These are phyloP conservation scores for Dryobotodes eremita DNA, from an alignment of 2,888 invertebrate genomes.

Conservation along the genomic window DNA sequence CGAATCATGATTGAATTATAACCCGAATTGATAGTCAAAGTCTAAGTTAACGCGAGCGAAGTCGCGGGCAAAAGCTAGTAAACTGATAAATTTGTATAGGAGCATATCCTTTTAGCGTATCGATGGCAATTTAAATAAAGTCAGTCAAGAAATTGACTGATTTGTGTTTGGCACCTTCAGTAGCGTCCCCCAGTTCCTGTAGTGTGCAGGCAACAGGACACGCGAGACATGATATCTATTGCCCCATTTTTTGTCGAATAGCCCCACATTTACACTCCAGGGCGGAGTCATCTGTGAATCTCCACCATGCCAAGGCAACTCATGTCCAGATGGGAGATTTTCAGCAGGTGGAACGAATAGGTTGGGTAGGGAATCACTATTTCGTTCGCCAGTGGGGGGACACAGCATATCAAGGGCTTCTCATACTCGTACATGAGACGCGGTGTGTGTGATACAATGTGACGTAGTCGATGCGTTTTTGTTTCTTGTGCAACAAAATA, in stretches of 20 bases:
- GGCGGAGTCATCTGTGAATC: neutral
- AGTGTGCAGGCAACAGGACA: neutral
- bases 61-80: too few species aligned
- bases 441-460: neutral
- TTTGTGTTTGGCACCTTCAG: neutral
- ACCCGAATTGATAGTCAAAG: too few species aligned
- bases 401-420: too few species aligned
- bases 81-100: too few species aligned
- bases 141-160: neutral
- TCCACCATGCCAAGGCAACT: neutral
- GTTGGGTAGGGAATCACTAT: too few species aligned
- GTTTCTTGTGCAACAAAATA: too few species aligned
- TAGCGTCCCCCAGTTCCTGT: neutral
- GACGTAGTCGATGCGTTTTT: neutral
- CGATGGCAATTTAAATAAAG: neutral
- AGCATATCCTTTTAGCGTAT: neutral
- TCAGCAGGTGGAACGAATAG: neutral
- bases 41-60: too few species aligned
- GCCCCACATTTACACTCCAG: neutral
- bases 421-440: neutral
- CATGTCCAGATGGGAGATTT: neutral
- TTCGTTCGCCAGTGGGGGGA: neutral
- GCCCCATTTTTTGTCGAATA: neutral
- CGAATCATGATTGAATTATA: too few species aligned
- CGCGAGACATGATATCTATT: neutral